Percentiles rank a stretch among this genome's conserved stretches.
Evolutionary conservation across 1,140 invertebrate species (phyloP).

Genomic region (Catajapyx aquilonaris): DNA sequence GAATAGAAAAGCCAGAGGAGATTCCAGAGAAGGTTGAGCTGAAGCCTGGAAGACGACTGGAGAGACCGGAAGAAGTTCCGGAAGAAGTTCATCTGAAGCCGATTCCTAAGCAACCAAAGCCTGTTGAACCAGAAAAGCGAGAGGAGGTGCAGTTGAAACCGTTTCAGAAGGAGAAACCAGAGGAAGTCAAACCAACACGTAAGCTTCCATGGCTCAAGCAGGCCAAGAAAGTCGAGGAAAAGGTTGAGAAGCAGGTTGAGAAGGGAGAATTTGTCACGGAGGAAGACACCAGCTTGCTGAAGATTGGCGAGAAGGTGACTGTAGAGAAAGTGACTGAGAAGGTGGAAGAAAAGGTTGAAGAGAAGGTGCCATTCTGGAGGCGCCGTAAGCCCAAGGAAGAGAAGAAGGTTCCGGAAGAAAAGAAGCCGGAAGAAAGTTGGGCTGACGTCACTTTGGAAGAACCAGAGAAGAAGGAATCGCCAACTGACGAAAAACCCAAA

Average conservation of each 20-base stretch:
- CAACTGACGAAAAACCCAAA: no score
- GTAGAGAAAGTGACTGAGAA: neutral
- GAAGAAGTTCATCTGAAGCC: constrained; percentile 4
- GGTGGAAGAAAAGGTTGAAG: neutral
- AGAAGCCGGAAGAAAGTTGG: constrained; percentile 5
- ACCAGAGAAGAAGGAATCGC: no score
- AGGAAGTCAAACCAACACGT: constrained; percentile 9
- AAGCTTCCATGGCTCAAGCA: neutral
- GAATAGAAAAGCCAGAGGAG: neutral
- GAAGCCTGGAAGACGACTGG: constrained; percentile 13
- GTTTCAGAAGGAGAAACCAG: constrained; percentile 10
- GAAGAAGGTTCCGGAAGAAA: constrained; percentile 5
- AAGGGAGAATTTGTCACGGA: constrained; percentile 12
- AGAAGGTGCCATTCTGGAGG: neutral
- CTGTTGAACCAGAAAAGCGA: constrained; percentile 4
- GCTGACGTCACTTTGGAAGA: no score
- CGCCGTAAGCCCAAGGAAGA: constrained; percentile 7
- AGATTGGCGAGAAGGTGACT: constrained; percentile 2
- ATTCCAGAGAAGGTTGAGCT: constrained; percentile 7
- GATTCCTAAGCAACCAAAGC: neutral
- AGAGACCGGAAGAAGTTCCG: constrained; percentile 4
- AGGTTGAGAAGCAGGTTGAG: constrained; percentile 3
- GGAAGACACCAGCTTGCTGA: neutral
- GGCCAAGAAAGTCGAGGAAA: constrained; percentile 4
- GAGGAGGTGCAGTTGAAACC: constrained; percentile 6